Base-by-base conservation (phyloP, 2,113 vertebrate genomes). In the Paramormyrops kingsleyae region DNA sequence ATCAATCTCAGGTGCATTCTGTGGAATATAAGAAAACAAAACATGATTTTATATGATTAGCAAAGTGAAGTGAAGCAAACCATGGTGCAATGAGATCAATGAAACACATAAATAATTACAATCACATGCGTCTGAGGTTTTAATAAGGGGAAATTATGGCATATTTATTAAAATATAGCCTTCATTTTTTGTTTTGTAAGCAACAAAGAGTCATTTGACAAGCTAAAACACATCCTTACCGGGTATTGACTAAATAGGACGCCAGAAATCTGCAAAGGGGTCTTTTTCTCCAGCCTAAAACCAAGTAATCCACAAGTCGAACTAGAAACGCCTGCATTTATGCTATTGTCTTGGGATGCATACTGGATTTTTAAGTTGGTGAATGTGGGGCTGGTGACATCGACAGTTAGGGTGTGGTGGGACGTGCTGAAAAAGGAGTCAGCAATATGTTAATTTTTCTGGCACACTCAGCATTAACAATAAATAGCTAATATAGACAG, bases 311-410 rank as follows among this genome's bases (percentile, higher is more conserved):
- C 98, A 0, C 95, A 84, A 92, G 96, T 95, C 89, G 97, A 96
- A 87, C 94, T 96, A 84, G 95, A 96, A 80, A 96, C 13, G 2
- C 95, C 95, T 50, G 93, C 90, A 0, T 93, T 94, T 21, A 95
- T 3, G 4, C 92, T 93, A 1, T 91, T 92, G 0, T 91, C 24
- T 42, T 91, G 83, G 87, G 92, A 91, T 88, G 90, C 90, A 89
- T 94, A 96, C n/a, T 91, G 94, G 86, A 95, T 31, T 39, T 93
- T 95, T 77, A 95, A 1, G 44, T 98, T 95, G 4, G 96, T 97
- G 92, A 98, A 97, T 24, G 93, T 92, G 87, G 96, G 95, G 92
- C 97, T 98, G 91, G 90, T 95, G 94, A 99, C 94, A 86, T 97
- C 95, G 77, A 98, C 91, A 52, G 91, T 95, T 87, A 94, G 12